phyloP scores from a whole-genome alignment of 2,888 invertebrate species.

The Catocala fraxini region DNA sequence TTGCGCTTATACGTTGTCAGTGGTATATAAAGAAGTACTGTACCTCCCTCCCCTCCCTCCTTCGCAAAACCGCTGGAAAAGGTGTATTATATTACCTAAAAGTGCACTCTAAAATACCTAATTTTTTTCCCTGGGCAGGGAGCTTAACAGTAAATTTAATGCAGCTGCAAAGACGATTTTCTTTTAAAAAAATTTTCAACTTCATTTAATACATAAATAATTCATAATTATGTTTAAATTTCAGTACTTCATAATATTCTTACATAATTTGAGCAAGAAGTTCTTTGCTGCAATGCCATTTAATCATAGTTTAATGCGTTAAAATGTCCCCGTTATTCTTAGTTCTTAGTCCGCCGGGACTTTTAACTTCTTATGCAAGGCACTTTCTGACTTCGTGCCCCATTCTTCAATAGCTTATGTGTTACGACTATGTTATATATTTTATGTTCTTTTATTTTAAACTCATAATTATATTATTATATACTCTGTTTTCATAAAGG shows the following conservation, averaged over 20 bases:
- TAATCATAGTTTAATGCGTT: slow-evolving; percentile 44
- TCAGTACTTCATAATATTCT: slow-evolving; percentile 4
- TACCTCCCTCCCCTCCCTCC: too few species aligned
- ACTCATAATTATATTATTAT: too few species aligned
- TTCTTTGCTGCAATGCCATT: slow-evolving; percentile 30
- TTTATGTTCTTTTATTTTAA: too few species aligned
- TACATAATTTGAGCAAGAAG: slow-evolving; percentile 5
- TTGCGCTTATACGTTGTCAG: too few species aligned
- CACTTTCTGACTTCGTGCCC: slow-evolving; percentile 31
- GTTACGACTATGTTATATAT: not conserved
- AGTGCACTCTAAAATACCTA: too few species aligned
- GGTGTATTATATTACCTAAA: too few species aligned
- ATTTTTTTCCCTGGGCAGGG: too few species aligned
- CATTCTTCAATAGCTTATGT: slow-evolving; percentile 18
- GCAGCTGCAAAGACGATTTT: not conserved
- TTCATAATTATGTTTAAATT: slow-evolving; percentile 5
- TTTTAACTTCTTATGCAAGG: slow-evolving; percentile 31
- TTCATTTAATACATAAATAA: not conserved
- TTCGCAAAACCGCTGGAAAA: too few species aligned
- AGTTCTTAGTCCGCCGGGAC: slow-evolving; percentile 24
- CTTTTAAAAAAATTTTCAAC: not conserved
- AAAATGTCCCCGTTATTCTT: slow-evolving; percentile 37
- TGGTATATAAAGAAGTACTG: too few species aligned
- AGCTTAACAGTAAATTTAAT: too few species aligned
- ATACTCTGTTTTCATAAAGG: too few species aligned